A percentile compares a stretch with the other conserved stretches of the same genome.
phyloP scores from a whole-genome alignment of 35 echinoderm and acorn worm genomes.

The Hemicentrotus pulcherrimus region DNA sequence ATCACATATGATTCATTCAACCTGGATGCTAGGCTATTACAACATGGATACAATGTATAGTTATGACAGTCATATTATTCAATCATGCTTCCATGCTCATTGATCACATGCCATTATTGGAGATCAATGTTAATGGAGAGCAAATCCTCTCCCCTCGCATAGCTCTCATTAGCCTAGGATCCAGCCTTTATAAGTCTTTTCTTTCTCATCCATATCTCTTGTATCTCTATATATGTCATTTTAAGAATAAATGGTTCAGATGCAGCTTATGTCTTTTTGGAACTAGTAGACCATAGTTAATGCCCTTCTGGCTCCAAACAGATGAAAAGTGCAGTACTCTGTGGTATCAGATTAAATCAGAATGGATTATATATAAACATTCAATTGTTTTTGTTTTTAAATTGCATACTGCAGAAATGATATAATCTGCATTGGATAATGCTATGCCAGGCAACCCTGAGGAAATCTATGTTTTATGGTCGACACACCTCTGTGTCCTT shows the following conservation, averaged over 20 bases:
- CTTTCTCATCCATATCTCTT: neutral
- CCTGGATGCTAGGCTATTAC: neutral
- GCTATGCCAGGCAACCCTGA: neutral
- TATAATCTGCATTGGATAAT: neutral
- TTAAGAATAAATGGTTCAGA: neutral
- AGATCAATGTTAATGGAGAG: neutral
- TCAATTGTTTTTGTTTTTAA: neutral
- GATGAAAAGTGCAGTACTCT: no score
- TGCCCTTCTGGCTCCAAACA: no score
- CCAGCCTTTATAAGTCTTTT: neutral
- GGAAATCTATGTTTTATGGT: neutral
- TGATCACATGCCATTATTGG: neutral
- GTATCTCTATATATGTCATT: neutral
- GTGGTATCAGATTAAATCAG: no score
- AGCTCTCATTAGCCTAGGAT: neutral
- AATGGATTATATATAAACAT: no score
- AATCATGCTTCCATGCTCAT: neutral
- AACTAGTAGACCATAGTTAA: no score
- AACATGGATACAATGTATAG: neutral
- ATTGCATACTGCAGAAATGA: neutral
- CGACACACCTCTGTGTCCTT: neutral
- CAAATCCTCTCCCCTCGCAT: neutral
- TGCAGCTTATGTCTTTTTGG: neutral
- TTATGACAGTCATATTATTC: neutral
- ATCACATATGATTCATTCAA: neutral